A percentile compares a stretch with the other conserved stretches of the same genome.
Conservation (phyloP, 2,113 vertebrate species). For the Pseudopipra pipra region DNA sequence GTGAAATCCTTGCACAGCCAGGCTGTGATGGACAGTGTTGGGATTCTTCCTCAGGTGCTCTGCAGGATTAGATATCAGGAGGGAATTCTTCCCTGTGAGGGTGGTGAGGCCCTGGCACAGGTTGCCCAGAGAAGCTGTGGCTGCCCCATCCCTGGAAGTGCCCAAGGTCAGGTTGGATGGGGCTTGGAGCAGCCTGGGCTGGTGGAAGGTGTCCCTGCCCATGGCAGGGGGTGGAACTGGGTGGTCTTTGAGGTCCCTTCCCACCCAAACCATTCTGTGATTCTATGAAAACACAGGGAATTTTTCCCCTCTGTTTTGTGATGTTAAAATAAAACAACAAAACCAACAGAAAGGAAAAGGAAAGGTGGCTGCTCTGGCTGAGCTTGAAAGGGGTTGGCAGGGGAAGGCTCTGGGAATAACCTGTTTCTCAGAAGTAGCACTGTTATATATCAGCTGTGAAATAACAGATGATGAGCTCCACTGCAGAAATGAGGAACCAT, state of each 20-base stretch:
- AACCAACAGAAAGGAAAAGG: neutral
- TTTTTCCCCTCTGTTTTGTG: neutral
- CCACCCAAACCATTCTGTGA: neutral
- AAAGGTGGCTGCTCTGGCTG: neutral
- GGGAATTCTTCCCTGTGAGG: neutral
- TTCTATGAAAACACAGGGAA: neutral
- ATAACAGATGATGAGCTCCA: neutral
- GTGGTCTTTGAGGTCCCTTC: neutral
- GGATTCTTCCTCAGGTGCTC: neutral
- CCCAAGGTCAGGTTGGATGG: neutral
- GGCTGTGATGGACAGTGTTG: neutral
- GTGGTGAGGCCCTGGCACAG: neutral
- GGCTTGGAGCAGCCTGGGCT: neutral
- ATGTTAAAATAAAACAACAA: neutral
- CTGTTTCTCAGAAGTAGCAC: neutral
- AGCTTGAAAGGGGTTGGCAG: neutral
- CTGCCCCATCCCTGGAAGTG: neutral
- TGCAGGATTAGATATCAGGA: neutral
- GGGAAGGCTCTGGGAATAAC: neutral
- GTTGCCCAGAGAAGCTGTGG: neutral
- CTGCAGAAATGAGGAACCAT: neutral
- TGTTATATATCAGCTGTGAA: neutral
- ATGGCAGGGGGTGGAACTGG: rapidly evolving
- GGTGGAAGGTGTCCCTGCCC: neutral
- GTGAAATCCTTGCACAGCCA: neutral